These are phyloP conservation scores for Plumapathes pennacea DNA, from an alignment of 92 coral and sea anemone species.

Conservation along the genomic window DNA sequence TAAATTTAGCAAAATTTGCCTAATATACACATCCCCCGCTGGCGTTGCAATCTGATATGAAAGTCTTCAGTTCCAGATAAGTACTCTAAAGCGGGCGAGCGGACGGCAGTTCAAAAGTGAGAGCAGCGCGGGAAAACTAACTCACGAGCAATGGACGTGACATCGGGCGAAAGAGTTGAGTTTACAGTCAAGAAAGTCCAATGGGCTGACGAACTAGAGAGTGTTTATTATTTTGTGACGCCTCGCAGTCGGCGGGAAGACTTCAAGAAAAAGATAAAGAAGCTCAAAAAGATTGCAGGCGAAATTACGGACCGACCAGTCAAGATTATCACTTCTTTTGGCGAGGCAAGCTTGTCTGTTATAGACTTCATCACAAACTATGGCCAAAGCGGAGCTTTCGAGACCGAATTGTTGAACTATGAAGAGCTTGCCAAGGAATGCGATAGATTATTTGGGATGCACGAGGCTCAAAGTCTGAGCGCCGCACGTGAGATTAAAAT, in stretches of 20 bases:
- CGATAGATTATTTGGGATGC: constrained; percentile 68
- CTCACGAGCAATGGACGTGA: too few species aligned
- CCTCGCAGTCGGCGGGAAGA: constrained; percentile 62
- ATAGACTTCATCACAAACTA: constrained; percentile 74
- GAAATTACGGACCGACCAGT: constrained; percentile 84
- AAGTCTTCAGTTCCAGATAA: too few species aligned
- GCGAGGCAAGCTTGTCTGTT: constrained; percentile 72
- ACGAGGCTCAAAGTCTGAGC: too few species aligned
- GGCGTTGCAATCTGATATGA: too few species aligned
- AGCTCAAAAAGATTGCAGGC: constrained; percentile 68
- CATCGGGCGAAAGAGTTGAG: too few species aligned
- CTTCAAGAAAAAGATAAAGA: constrained; percentile 62
- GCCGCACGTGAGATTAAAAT: too few species aligned
- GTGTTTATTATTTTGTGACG: constrained; percentile 70
- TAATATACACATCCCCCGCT: too few species aligned
- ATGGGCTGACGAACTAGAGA: constrained; percentile 81
- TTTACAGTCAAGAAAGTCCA: constrained; percentile 69
- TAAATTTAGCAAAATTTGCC: too few species aligned
- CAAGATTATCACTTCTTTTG: constrained; percentile 72
- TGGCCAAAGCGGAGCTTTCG: constrained; percentile 86
- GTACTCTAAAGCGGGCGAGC: too few species aligned
- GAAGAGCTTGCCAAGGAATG: constrained; percentile 82
- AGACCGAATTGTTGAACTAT: constrained; percentile 64
- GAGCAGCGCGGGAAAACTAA: too few species aligned
- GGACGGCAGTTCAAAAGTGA: too few species aligned